Percentiles rank a stretch among this genome's conserved stretches.
Conservation (phyloP, 1,140 invertebrate species). For the Ectropis grisescens region DNA sequence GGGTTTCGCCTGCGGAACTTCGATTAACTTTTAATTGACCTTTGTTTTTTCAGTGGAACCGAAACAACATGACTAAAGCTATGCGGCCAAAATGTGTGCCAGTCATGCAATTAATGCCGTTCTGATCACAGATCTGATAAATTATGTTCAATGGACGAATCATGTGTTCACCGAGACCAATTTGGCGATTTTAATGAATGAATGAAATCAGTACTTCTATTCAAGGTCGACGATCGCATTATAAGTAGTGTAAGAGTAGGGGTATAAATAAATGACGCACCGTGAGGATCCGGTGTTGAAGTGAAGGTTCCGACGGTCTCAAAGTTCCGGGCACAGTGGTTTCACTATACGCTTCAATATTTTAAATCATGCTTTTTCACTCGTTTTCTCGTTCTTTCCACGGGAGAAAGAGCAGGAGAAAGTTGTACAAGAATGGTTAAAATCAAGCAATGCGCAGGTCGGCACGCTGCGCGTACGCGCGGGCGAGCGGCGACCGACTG, state of each 20-base stretch:
- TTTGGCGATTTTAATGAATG: constrained; percentile 26
- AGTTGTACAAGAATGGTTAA: too few species aligned
- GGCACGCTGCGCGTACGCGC: constrained; percentile 38
- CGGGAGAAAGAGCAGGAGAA: too few species aligned
- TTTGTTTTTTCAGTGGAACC: too few species aligned
- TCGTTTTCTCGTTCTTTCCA: too few species aligned
- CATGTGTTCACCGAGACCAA: constrained; percentile 19
- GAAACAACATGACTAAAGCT: constrained; percentile 4
- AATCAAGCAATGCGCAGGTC: constrained; percentile 30
- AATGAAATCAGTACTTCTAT: constrained; percentile 17
- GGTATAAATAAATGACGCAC: constrained; percentile 50
- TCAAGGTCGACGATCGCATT: constrained; percentile 33
- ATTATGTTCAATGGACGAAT: constrained; percentile 35
- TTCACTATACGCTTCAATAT: too few species aligned
- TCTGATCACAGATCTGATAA: constrained; percentile 23
- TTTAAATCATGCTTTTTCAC: too few species aligned
- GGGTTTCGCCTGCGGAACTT: too few species aligned
- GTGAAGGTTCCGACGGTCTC: constrained; percentile 5
- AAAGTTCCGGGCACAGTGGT: constrained; percentile 13
- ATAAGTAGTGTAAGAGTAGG: constrained; percentile 15
- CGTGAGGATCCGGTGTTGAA: constrained; percentile 29
- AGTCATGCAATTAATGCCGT: constrained; percentile 28
- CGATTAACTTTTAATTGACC: too few species aligned
- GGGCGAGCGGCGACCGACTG: constrained; percentile 42
- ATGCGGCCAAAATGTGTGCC: constrained; percentile 10